Conservation (phyloP, 2,888 invertebrate genomes). For the Ochropleura leucogaster region DNA sequence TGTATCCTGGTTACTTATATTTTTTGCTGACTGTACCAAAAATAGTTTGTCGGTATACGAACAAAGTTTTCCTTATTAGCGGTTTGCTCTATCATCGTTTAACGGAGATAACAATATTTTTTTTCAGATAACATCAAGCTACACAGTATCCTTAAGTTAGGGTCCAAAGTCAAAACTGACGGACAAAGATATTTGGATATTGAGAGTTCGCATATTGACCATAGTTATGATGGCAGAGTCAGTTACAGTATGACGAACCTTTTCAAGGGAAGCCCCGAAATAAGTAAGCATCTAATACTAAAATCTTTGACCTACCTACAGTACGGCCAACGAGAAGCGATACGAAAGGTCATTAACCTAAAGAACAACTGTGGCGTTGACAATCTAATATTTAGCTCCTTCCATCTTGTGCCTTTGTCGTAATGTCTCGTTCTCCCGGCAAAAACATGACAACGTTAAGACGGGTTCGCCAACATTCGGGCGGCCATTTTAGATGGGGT, state of each 20-base stretch:
- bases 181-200: slow-evolving; percentile 74
- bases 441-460: too few species aligned
- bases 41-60: background rate
- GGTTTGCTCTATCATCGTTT: slow-evolving; percentile 11
- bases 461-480: too few species aligned
- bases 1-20: too few species aligned
- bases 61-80: slow-evolving; percentile 7
- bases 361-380: too few species aligned
- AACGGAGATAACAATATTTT: slow-evolving; percentile 10
- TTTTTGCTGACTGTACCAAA: background rate
- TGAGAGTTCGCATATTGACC: slow-evolving; percentile 66
- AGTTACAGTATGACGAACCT: slow-evolving; percentile 78
- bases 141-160: slow-evolving; percentile 68
- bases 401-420: too few species aligned
- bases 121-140: slow-evolving; percentile 77
- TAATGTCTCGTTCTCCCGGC: too few species aligned
- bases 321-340: too few species aligned
- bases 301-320: background rate
- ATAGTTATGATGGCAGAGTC: slow-evolving; percentile 78
- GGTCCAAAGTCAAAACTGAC: slow-evolving; percentile 61
- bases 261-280: slow-evolving; percentile 76
- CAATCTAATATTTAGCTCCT: too few species aligned
- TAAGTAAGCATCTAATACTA: slow-evolving; percentile 73
- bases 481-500: too few species aligned
- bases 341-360: too few species aligned